These are phyloP conservation scores for Oscheius sp. DNA, from an alignment of 2,888 invertebrate species.

Conservation along the genomic window DNA sequence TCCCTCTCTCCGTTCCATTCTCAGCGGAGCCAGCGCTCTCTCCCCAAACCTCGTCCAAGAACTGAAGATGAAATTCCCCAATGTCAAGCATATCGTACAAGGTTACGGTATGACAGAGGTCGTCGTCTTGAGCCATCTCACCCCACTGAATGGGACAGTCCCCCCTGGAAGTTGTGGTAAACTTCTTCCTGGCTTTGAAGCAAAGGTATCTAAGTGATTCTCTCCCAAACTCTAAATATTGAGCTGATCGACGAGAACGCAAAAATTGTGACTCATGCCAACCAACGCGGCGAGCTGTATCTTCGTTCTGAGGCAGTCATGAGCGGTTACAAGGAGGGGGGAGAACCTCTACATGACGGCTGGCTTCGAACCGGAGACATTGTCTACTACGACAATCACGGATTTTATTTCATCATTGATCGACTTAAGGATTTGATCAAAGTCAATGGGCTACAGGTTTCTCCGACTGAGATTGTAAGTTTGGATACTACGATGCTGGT, in stretches of 20 bases:
- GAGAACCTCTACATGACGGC: constrained; percentile 80
- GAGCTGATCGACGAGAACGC: constrained; percentile 3
- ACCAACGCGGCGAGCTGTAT: constrained; percentile 84
- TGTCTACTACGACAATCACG: constrained; percentile 84
- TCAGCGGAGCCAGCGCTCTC: constrained; percentile 65
- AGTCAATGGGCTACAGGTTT: constrained; percentile 87
- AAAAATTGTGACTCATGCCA: constrained; percentile 76
- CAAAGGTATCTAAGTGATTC: constrained; percentile 41
- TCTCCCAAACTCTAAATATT: background rate
- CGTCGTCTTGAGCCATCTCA: constrained; percentile 60
- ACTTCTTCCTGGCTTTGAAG: constrained; percentile 61
- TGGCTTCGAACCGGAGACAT: constrained; percentile 84
- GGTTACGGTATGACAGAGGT: constrained; percentile 71
- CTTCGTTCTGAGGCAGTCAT: constrained; percentile 85
- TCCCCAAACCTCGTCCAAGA: constrained; percentile 49
- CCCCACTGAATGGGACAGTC: constrained; percentile 45
- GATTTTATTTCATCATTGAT: constrained; percentile 85
- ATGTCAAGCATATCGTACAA: constrained; percentile 62
- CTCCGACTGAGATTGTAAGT: constrained; percentile 62
- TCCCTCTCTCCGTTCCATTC: constrained; percentile 47
- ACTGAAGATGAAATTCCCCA: constrained; percentile 60
- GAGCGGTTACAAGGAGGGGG: constrained; percentile 80
- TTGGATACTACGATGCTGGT: too few relatives aligned
- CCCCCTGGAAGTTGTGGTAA: constrained; percentile 58
- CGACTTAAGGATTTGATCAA: constrained; percentile 90